Conservation (phyloP, 30 jellyfish, hydroid and myxozoan genomes). For the Cassiopea andromeda region DNA sequence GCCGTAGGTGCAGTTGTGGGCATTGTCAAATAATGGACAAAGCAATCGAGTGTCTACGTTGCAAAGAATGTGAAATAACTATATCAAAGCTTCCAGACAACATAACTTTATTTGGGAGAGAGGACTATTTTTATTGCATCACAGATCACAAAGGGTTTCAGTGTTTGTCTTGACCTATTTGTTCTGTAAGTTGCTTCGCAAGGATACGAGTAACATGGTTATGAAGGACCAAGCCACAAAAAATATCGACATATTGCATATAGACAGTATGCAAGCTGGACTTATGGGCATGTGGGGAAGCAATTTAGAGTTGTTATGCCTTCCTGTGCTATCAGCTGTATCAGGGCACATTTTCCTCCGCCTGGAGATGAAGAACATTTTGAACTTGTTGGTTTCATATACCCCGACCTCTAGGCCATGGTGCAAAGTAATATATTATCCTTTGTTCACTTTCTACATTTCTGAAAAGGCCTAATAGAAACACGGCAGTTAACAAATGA, state of each 20-base stretch:
- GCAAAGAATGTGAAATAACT: conserved; percentile 46
- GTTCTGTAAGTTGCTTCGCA: conserved; percentile 43
- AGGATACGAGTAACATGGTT: conserved; percentile 37
- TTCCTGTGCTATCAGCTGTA: conserved; percentile 42
- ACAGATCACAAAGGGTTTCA: conserved; percentile 46
- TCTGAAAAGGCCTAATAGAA: conserved; percentile 1
- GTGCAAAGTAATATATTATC: conserved; percentile 7
- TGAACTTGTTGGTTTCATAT: neutral
- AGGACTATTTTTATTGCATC: conserved; percentile 30
- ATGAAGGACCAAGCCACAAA: conserved; percentile 43
- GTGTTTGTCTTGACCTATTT: conserved; percentile 38
- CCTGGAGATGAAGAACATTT: conserved; percentile 31
- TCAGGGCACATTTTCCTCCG: conserved; percentile 45
- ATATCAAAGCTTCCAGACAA: conserved; percentile 47
- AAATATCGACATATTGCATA: conserved; percentile 29
- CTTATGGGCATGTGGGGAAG: conserved; percentile 29
- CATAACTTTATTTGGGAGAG: conserved; percentile 28
- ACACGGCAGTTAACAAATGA: neutral
- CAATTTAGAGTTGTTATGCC: conserved; percentile 29
- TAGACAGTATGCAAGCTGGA: conserved; percentile 45
- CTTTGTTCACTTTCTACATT: conserved; percentile 17
- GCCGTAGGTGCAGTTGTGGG: conserved; percentile 48
- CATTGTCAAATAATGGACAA: conserved; percentile 45
- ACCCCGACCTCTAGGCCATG: conserved; percentile 17
- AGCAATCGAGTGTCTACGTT: conserved; percentile 16